phyloP scores from a whole-genome alignment of 2,888 invertebrate species.

The Aphodius sticticus region DNA sequence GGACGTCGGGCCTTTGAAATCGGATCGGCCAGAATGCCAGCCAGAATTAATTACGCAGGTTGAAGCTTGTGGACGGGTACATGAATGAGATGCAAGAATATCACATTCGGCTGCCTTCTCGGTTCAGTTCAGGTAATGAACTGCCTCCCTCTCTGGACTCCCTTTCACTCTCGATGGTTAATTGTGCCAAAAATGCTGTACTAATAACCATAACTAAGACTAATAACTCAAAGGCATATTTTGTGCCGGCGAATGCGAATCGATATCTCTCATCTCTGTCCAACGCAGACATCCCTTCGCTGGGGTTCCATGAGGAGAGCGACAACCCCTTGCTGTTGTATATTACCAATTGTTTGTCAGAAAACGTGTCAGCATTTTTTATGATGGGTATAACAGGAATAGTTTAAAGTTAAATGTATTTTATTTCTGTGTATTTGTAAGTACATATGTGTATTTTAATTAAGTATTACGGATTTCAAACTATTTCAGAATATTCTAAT shows the following conservation, averaged over 20 bases:
- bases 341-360: not conserved
- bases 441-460: no score
- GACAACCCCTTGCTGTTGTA: not conserved
- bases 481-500: no score
- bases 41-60: conserved; percentile 20
- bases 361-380: not conserved
- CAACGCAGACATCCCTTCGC: not conserved
- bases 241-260: not conserved
- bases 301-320: not conserved
- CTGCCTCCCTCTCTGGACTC: conserved; percentile 13
- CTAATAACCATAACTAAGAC: conserved; percentile 45
- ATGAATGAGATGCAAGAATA: conserved; percentile 37
- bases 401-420: no score
- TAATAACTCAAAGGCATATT: conserved; percentile 44
- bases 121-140: conserved; percentile 33
- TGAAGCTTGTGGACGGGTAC: conserved; percentile 9
- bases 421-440: no score
- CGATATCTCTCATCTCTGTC: not conserved
- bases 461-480: no score
- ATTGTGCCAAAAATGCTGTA: conserved; percentile 44
- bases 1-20: not conserved
- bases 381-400: no score
- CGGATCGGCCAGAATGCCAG: conserved; percentile 13
- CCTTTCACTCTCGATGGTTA: conserved; percentile 34
- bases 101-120: conserved; percentile 33